Evolutionary conservation across 2,888 invertebrate species (phyloP), one percentile per base, ranked within the genome.

Genomic region (Carterocephalus palaemon): DNA sequence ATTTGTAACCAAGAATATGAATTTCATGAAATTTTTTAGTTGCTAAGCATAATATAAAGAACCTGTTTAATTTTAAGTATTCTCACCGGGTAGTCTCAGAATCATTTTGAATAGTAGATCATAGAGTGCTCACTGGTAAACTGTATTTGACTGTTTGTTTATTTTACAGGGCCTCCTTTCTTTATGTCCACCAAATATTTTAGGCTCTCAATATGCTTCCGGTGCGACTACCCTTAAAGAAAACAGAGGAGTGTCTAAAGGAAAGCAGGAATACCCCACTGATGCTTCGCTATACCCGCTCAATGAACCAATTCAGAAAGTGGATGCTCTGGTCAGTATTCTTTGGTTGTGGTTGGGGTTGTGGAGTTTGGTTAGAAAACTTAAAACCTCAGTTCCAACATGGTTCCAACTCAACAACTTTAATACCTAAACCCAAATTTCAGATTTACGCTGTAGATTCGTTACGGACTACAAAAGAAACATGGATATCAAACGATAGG

Each of bases 271-370:
- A 28, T 92, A 80, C 58, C 88, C 89, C 32, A 90, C 89, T 0
- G 84, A 91, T 53, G 75, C 84, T 47, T 71, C 80, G 2, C 56
- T 88, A 28, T 92, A 89, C 87, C 92, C 92, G 0, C 54, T 92
- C 12, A 90, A 87, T 46, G 71, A 92, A 60, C 90, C 92, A 0
- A 68, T 92, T 17, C 76, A 86, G 1, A 92, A 92, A 74, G 55
- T 90, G 2, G 91, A 92, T 64, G 89, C 67, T 5, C 17, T 47
- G 4, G 43, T 45, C 29, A 45, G 37, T 19, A n/a, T 13, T n/a
- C n/a, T n/a, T n/a, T n/a, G n/a, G n/a, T n/a, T n/a, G n/a, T n/a
- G n/a, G n/a, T n/a, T n/a, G n/a, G n/a, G n/a, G n/a, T n/a, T n/a
- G n/a, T n/a, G n/a, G n/a, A n/a, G n/a, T n/a, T n/a, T n/a, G n/a